Percentiles rank a stretch among this genome's conserved stretches.
Conservation (phyloP, 2,888 invertebrate genomes). For the Synergus japonicus region DNA sequence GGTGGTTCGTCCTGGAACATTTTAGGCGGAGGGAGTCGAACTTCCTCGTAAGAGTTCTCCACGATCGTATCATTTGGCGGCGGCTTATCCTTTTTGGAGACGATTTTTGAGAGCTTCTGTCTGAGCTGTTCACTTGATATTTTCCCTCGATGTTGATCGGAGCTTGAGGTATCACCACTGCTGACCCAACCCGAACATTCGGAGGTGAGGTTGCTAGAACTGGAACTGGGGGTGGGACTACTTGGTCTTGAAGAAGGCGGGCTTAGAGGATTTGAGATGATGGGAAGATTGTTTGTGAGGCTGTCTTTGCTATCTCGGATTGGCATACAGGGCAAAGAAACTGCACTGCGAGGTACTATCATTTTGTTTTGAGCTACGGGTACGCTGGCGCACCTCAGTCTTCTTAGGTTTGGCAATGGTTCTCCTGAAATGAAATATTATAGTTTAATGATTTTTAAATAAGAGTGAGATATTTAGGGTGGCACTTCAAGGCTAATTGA, state of each 20-base stretch:
- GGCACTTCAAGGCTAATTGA: no score
- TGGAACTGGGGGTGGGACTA: conserved; percentile 79
- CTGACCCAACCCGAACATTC: conserved; percentile 95
- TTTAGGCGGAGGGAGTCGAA: conserved; percentile 87
- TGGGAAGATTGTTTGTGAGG: conserved; percentile 65
- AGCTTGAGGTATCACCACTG: conserved; percentile 80
- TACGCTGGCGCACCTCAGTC: conserved; percentile 74
- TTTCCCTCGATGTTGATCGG: conserved; percentile 69
- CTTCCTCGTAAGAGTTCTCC: conserved; percentile 84
- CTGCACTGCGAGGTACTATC: conserved; percentile 73
- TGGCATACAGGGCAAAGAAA: conserved; percentile 75
- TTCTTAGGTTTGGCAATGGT: conserved; percentile 63
- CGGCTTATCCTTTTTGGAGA: conserved; percentile 71
- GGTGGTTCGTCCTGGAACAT: conserved; percentile 90
- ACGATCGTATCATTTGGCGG: conserved; percentile 63
- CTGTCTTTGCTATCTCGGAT: conserved; percentile 72
- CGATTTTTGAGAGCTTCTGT: conserved; percentile 83
- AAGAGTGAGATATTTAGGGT: not conserved
- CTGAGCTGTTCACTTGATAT: conserved; percentile 83
- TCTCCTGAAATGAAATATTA: conserved; percentile 42
- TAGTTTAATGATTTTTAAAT: conserved; percentile 39
- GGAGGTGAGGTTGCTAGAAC: conserved; percentile 83
- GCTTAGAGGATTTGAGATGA: conserved; percentile 69
- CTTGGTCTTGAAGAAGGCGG: conserved; percentile 70
- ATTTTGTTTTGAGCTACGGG: conserved; percentile 73